Evolutionary conservation across 2,888 invertebrate species (phyloP).

Genomic region (Chrysina gloriosa): DNA sequence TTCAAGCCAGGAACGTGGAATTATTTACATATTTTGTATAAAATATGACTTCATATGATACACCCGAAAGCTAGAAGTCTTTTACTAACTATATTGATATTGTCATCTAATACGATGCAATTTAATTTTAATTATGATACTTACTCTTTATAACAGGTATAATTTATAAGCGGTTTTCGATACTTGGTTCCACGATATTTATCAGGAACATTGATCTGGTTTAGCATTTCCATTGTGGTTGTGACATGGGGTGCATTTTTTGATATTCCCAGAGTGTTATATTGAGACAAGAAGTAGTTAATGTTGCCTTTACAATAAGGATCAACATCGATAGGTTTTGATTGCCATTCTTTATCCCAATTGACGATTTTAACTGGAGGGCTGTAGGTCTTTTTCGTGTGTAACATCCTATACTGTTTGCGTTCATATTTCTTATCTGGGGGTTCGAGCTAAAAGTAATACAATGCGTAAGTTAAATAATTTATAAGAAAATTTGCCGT

Average conservation of each 20-base stretch:
- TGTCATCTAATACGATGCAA: neutral
- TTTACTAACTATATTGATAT: neutral
- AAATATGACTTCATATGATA: no score
- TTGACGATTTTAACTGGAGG: conserved; percentile 65
- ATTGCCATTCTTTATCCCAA: conserved; percentile 65
- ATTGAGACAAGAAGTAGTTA: conserved; percentile 66
- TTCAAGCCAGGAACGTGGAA: no score
- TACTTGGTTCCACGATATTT: conserved; percentile 62
- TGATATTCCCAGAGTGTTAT: conserved; percentile 63
- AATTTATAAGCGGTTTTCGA: conserved; percentile 51
- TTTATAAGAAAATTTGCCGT: neutral
- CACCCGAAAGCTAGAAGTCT: no score
- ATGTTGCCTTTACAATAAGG: conserved; percentile 66
- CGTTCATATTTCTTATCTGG: conserved; percentile 40
- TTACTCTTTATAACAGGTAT: conserved; percentile 54
- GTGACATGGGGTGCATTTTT: conserved; percentile 59
- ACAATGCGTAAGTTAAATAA: conserved; percentile 8
- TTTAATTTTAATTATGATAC: conserved; percentile 11
- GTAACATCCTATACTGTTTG: conserved; percentile 40
- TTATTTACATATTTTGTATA: no score
- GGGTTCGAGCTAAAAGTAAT: conserved; percentile 44
- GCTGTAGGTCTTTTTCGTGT: conserved; percentile 63
- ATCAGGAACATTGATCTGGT: conserved; percentile 64
- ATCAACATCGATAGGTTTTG: conserved; percentile 67
- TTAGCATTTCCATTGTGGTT: conserved; percentile 67